Evolutionary conservation across 2,888 invertebrate species (phyloP), one percentile per base, ranked within the genome.

Genomic region (Eudasyphora cyanicolor): DNA sequence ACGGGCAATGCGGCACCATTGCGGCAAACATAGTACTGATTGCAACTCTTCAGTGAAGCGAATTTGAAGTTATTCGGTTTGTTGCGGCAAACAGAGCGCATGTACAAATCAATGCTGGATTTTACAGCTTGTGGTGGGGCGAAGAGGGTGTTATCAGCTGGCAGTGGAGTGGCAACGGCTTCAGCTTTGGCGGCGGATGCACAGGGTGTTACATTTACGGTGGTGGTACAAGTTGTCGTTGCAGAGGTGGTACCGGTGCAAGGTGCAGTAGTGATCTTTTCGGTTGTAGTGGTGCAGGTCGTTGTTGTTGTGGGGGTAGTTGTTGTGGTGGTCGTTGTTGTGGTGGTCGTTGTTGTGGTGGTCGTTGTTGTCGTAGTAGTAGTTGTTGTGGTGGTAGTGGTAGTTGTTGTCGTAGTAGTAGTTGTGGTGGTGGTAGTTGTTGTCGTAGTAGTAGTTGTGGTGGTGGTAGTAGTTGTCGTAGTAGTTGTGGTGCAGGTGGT

Each of bases 21-120:
- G 35, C 86, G 88, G 51, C 91, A 90, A 79, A 90, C 86, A 38
- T 88, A 90, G 71, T 89, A 90, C 67, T 90, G 87, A 76, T 85
- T 89, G 84, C 90, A 90, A 76, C 87, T 90, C 24, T 86, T 87
- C 12, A 88, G 79, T 0, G 90, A 90, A n/a, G 89, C 87, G 19
- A 91, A 38, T 86, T 89, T 84, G 75, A 89, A 89, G 6, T 90
- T 90, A 32, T 91, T 87, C 21, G 87, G 87, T 83, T 89, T 90
- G 49, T 84, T 86, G 3, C 73, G 86, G 76, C 90, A 90, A 17
- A 88, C 88, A 38, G 82, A 88, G 49, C 82, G 86, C 0, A 87
- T 85, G 64, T 89, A 89, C 1, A 87, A 60, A 45, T 86, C 76
- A 70, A 87, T 85, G 62, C 80, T 89, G 32, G 83, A 21, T 7